Evolutionary conservation across 2,113 vertebrate genomes (phyloP).

Genomic region (Corvus hawaiiensis): DNA sequence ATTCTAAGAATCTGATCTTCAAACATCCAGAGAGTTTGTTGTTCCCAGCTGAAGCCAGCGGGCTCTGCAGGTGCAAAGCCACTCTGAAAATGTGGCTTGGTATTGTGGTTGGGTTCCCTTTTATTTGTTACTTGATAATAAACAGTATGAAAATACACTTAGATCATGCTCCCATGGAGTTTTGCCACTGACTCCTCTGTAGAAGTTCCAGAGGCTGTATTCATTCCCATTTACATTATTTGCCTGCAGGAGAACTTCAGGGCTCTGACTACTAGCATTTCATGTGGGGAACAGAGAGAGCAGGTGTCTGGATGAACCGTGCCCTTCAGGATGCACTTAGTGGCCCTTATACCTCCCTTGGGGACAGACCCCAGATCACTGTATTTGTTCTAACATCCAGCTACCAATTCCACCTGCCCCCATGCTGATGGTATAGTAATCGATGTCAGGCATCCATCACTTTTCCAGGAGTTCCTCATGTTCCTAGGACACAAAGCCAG

Average conservation of each 20-base stretch:
- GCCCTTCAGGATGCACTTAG: background rate
- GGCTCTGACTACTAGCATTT: background rate
- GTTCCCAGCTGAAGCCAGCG: background rate
- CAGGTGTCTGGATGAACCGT: background rate
- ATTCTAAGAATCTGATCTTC: conserved; percentile 3
- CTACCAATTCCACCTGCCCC: background rate
- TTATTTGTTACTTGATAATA: background rate
- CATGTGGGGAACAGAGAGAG: background rate
- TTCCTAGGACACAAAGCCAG: background rate
- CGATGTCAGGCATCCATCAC: background rate
- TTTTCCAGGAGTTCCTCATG: background rate
- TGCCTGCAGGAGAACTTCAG: background rate
- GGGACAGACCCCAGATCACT: background rate
- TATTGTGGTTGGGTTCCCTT: background rate
- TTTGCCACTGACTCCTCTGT: background rate
- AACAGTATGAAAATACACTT: background rate
- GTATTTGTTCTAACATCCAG: background rate
- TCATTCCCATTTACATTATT: background rate
- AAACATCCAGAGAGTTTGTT: background rate
- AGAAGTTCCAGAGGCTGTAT: background rate
- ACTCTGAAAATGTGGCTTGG: background rate
- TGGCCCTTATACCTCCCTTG: background rate
- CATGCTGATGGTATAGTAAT: background rate
- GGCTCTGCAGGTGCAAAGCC: conserved; percentile 38
- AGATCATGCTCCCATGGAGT: background rate